These are phyloP conservation scores for Rhinoraja longicauda DNA, from an alignment of 2,797 vertebrate species.

Conservation along the genomic window DNA sequence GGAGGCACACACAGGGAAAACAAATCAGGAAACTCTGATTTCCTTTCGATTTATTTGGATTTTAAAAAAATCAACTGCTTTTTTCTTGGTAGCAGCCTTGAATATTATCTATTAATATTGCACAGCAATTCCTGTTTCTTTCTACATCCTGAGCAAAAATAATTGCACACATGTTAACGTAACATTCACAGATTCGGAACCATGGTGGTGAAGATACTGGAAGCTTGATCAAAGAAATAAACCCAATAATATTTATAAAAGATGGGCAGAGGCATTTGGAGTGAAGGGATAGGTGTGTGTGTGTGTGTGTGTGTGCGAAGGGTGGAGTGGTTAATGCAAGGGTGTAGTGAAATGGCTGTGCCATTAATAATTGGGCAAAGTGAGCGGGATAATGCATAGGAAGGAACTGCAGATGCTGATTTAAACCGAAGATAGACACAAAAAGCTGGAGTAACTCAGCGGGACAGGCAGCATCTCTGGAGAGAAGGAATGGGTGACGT, in stretches of 20 bases:
- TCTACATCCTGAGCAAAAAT: slow-evolving; percentile 11
- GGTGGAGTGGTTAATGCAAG: too few relatives aligned
- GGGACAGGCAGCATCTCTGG: too few relatives aligned
- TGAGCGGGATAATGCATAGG: background rate
- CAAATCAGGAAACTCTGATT: background rate
- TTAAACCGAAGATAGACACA: too few relatives aligned
- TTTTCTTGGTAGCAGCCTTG: background rate
- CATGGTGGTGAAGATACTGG: background rate
- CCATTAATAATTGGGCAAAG: background rate
- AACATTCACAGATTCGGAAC: background rate
- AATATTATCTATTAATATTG: background rate
- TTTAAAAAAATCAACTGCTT: too few relatives aligned
- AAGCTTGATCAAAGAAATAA: background rate
- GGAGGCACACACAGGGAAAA: background rate
- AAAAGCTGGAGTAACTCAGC: too few relatives aligned
- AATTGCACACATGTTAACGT: background rate
- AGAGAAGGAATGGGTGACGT: too few relatives aligned
- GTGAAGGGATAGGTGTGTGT: too few relatives aligned
- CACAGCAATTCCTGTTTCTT: background rate
- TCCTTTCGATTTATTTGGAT: background rate
- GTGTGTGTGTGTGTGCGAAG: too few relatives aligned
- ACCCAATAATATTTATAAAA: too few relatives aligned
- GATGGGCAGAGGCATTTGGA: background rate
- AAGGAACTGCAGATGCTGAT: too few relatives aligned
- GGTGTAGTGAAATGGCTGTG: background rate